Evolutionary conservation across 2,113 vertebrate species (phyloP).

Genomic region (Pteropus alecto): DNA sequence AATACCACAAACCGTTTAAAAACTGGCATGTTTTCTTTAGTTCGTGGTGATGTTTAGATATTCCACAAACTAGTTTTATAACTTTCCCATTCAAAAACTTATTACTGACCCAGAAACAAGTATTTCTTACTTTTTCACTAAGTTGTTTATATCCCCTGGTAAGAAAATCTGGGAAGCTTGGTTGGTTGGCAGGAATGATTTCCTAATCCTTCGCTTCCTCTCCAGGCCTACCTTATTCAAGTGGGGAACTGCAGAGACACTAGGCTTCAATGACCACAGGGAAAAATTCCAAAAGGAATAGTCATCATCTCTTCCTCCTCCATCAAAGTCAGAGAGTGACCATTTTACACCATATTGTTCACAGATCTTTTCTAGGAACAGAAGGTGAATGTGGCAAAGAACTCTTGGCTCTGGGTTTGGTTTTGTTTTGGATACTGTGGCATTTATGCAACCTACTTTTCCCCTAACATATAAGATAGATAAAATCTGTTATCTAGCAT

Average conservation of each 20-base stretch:
- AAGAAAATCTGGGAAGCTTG: neutral
- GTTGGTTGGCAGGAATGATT: neutral
- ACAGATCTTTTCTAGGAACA: neutral
- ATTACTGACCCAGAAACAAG: neutral
- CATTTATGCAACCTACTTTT: neutral
- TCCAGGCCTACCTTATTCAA: neutral
- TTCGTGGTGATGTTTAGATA: neutral
- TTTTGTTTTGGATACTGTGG: neutral
- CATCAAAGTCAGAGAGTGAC: neutral
- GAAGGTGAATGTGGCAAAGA: neutral
- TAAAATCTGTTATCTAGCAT: slow-evolving; percentile 11
- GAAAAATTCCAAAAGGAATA: neutral
- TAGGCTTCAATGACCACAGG: neutral
- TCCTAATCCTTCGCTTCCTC: neutral
- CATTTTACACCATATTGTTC: neutral
- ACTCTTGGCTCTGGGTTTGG: neutral
- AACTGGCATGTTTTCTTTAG: neutral
- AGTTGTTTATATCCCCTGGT: neutral
- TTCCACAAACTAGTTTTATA: neutral
- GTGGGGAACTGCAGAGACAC: neutral
- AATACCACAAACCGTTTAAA: neutral
- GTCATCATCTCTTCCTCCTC: neutral
- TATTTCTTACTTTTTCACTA: neutral
- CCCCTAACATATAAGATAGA: neutral
- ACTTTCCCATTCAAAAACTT: slow-evolving; percentile 10